These are phyloP conservation scores for Lapara coniferarum DNA, from an alignment of 2,888 invertebrate genomes.

Conservation along the genomic window DNA sequence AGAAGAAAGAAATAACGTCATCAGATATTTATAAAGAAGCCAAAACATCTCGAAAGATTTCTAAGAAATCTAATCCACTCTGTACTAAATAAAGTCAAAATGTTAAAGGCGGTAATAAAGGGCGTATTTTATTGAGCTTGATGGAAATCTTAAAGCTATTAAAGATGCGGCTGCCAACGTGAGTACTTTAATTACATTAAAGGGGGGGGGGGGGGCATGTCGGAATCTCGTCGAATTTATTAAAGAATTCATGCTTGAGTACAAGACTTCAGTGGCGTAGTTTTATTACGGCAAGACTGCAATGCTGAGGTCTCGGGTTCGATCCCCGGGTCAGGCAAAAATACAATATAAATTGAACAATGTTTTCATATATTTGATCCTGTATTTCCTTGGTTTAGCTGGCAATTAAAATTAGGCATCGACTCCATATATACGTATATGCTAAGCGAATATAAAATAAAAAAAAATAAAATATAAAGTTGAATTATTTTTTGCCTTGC, in stretches of 20 bases:
- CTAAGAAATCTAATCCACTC: not conserved
- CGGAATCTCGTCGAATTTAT: slow-evolving; percentile 2
- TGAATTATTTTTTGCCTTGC: too few relatives aligned
- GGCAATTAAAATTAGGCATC: too few relatives aligned
- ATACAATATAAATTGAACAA: too few relatives aligned
- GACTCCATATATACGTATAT: too few relatives aligned
- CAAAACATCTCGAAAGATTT: not conserved
- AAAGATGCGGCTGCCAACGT: slow-evolving; percentile 4
- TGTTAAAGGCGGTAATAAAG: not conserved
- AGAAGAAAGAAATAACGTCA: too few relatives aligned
- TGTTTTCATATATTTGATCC: too few relatives aligned
- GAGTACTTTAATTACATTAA: slow-evolving; percentile 20
- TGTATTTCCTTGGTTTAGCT: too few relatives aligned
- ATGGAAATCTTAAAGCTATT: not conserved
- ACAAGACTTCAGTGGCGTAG: not conserved
- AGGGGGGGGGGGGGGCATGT: not conserved
- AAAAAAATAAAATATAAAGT: too few relatives aligned
- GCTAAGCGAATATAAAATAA: too few relatives aligned
- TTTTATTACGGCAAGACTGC: too few relatives aligned
- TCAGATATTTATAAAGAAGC: not conserved
- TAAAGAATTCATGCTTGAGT: not conserved
- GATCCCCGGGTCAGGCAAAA: too few relatives aligned
- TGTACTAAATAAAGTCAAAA: not conserved
- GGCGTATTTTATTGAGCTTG: not conserved
- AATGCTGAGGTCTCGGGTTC: too few relatives aligned